Base-by-base conservation (phyloP, 2,113 vertebrate genomes). In the Empidonax alnorum region DNA sequence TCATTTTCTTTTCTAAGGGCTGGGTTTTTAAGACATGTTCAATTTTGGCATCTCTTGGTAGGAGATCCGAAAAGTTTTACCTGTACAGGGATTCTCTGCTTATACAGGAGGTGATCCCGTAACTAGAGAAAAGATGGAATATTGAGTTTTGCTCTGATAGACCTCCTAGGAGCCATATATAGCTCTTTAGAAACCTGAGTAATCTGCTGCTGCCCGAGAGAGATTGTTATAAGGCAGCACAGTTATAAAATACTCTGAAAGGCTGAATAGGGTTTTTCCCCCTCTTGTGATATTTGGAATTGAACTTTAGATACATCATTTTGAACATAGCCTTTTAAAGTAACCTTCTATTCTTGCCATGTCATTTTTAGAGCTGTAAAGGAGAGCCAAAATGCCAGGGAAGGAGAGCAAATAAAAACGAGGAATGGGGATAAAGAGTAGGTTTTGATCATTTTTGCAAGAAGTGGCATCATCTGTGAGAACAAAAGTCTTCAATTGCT, bases 251-350 rank as follows among this genome's bases (percentile, higher is more conserved):
- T 46, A 85, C 35, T 71, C 46, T 42, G 17, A 84, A 68, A 78
- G 53, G 44, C 44, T 23, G 37, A 87, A 37, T 37, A 85, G 84
- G 46, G 23, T 22, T 76, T 94, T 69, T 3, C 19, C 18, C 35
- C 22, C 12, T 85, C 55, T 90, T 81, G 27, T 67, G 84, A 52
- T 92, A 81, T 72, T 92, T 95, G 50, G 44, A 84, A 62, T 58
- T 86, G 81, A 92, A 87, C 89, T 91, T 78, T 25, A 76, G 74
- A 65, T 61, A 41, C 44, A 56, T 68, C 6, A 69, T 92, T 94
- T 89, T 89, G 41, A 87, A 76, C 53, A 2, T 69, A 77, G 84
- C 91, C 75, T 95, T 95, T 94, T 84, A 87, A 95, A 92, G 83
- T 78, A 94, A 68, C 58, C 96, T 76, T 77, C 62, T 84, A 8